Evolutionary conservation across 2,113 vertebrate species (phyloP), one percentile per base, ranked within the genome.

Genomic region (Myxocyprinus asiaticus): DNA sequence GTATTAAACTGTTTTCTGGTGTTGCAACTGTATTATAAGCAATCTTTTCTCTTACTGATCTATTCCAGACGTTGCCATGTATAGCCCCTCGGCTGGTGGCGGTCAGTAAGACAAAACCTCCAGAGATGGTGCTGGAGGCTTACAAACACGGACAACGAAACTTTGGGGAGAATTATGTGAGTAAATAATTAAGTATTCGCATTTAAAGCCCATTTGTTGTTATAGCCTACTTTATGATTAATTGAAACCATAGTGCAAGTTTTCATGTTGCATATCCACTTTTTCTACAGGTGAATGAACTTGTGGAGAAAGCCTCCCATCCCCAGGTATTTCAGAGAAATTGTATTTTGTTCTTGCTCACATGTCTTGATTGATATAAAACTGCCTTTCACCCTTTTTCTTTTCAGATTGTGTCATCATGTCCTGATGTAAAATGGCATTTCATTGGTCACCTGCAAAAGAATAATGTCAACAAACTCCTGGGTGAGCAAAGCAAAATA

Each of bases 371-470:
- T 10, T 14, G 0, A 45, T 55, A 4, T 77, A 9, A 48, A 44
- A 7, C 4, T 3, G 2, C 55, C 50, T 9, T 14, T 42, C 53
- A 45, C 53, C 53, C 77, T 42, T 42, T 10, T 45, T 51, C 17
- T 67, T 0, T 87, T n/a, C 88, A 99, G 98, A 94, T 99, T 86
- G 91, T 96, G 55, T 93, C 94, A 0, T 94, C 90, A 0, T 99
- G 98, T 88, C 96, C 96, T 0, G 98, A 99, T 69, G 98, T 99
- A 73, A 96, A 97, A 86, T 99, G 98, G 98, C 98, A 99, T 87
- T 99, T 99, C 72, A 99, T 99, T 45, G 98, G 97, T 17, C 97
- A 99, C 83, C 92, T 99, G 64, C 98, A 99, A 94, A 99, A 97
- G 84, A 91, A 88, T 15, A 97, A 97, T 0, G 94, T 99, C 91